Percentiles rank a stretch among this genome's conserved stretches.
These are phyloP conservation scores for Cephus rjabovi DNA, from an alignment of 2,888 invertebrate genomes.

Conservation along the genomic window DNA sequence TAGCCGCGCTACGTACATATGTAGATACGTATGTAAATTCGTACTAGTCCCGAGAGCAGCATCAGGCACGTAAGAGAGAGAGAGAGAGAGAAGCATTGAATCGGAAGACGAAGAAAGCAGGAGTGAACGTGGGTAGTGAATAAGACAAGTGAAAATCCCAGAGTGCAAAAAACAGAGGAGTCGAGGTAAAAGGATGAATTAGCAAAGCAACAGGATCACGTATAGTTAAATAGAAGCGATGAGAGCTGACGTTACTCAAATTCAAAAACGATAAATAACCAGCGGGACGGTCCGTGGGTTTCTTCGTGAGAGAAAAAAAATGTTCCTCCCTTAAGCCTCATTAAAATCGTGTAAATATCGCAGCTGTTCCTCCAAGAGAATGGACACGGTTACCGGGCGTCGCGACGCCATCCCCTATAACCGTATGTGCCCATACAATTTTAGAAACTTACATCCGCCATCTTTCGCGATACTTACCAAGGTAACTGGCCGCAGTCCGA, in stretches of 20 bases:
- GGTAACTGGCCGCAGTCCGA: background rate
- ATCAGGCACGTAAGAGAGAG: background rate
- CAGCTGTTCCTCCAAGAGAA: background rate
- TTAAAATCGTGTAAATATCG: constrained; percentile 5
- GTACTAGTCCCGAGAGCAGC: background rate
- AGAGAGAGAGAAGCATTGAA: background rate
- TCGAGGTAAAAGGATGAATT: background rate
- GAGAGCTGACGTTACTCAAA: constrained; percentile 20
- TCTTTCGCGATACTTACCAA: background rate
- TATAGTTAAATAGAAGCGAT: constrained; percentile 20
- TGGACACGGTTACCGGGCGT: background rate
- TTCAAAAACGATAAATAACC: background rate
- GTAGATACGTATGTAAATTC: background rate
- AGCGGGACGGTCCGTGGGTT: background rate
- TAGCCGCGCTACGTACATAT: constrained; percentile 10
- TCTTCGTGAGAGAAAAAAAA: background rate
- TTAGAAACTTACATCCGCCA: background rate
- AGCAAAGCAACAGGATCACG: constrained; percentile 15
- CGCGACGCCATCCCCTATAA: background rate
- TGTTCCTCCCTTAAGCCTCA: background rate
- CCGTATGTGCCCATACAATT: background rate
- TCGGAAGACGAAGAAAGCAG: background rate
- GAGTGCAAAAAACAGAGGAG: background rate
- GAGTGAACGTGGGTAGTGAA: background rate
- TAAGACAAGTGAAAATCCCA: background rate